Conservation (phyloP, 2,888 invertebrate species). For the Athetis lepigone region DNA sequence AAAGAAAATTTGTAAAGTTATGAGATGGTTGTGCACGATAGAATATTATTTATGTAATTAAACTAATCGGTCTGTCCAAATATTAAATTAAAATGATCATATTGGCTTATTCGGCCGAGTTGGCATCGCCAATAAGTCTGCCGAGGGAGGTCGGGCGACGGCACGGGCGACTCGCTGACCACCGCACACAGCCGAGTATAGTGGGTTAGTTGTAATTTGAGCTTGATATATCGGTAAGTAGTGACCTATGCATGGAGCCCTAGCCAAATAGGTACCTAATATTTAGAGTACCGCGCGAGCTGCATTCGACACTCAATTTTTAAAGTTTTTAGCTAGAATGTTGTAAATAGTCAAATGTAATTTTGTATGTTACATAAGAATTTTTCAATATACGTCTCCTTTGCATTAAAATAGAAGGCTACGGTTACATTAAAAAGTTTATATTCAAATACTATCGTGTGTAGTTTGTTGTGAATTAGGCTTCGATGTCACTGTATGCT, state of each 20-base stretch:
- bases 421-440: constrained; percentile 83
- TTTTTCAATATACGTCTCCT: constrained; percentile 88
- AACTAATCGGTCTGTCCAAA: constrained; percentile 86
- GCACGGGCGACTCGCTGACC: constrained; percentile 29
- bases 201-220: constrained; percentile 75
- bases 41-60: constrained; percentile 80
- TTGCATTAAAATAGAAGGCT: constrained; percentile 87
- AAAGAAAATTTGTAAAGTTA: constrained; percentile 76
- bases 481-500: constrained; percentile 88
- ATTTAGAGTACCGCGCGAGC: constrained; percentile 80
- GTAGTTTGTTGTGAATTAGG: constrained; percentile 89
- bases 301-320: constrained; percentile 78
- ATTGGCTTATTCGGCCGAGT: constrained; percentile 75
- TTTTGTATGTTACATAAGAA: constrained; percentile 88
- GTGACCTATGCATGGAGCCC: constrained; percentile 84
- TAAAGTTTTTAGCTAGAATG: constrained; percentile 84
- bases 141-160: constrained; percentile 48
- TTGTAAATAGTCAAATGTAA: constrained; percentile 89
- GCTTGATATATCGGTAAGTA: constrained; percentile 81
- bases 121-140: constrained; percentile 63
- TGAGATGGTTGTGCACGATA: constrained; percentile 90
- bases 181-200: constrained; percentile 60
- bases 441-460: constrained; percentile 86
- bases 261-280: constrained; percentile 85
- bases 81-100: constrained; percentile 65